Evolutionary conservation across 2,797 vertebrate species (phyloP).

Genomic region (Meda fulgida): DNA sequence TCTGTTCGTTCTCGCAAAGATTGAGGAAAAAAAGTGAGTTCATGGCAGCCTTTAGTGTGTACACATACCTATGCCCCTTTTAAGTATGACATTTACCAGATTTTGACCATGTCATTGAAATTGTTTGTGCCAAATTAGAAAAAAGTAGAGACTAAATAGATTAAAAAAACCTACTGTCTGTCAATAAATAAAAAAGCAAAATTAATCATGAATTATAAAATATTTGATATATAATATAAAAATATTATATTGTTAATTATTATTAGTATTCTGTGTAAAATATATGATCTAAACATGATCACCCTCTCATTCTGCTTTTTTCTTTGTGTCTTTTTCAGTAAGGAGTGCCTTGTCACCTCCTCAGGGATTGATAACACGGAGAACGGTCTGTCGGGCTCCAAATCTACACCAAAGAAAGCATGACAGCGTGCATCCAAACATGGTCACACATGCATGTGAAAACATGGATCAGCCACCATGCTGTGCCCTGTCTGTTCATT

Average conservation of each 20-base stretch:
- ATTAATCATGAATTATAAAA: not conserved
- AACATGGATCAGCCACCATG: conserved; percentile 32
- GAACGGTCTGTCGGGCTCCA: conserved; percentile 92
- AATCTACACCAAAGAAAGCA: conserved; percentile 90
- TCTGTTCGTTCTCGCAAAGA: conserved; percentile 88
- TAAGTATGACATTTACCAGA: not conserved
- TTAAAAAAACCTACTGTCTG: not conserved
- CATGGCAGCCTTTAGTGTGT: not conserved
- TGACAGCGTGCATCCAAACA: conserved; percentile 69
- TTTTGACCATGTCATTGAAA: not conserved
- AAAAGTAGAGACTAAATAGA: not conserved
- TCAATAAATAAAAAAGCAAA: not conserved
- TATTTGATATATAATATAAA: not conserved
- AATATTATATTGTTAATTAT: not conserved
- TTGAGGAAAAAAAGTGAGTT: conserved; percentile 92
- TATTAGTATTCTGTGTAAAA: not conserved
- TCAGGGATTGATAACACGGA: conserved; percentile 97
- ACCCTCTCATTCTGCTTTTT: conserved; percentile 1
- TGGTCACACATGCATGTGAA: conserved; percentile 22
- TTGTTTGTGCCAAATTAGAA: not conserved
- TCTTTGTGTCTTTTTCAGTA: conserved; percentile 74
- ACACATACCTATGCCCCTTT: not conserved
- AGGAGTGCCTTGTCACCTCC: conserved; percentile 95
- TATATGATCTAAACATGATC: not conserved
- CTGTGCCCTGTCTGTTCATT: conserved; percentile 22